Conservation (phyloP, 2,888 invertebrate genomes). For the Synergus japonicus region DNA sequence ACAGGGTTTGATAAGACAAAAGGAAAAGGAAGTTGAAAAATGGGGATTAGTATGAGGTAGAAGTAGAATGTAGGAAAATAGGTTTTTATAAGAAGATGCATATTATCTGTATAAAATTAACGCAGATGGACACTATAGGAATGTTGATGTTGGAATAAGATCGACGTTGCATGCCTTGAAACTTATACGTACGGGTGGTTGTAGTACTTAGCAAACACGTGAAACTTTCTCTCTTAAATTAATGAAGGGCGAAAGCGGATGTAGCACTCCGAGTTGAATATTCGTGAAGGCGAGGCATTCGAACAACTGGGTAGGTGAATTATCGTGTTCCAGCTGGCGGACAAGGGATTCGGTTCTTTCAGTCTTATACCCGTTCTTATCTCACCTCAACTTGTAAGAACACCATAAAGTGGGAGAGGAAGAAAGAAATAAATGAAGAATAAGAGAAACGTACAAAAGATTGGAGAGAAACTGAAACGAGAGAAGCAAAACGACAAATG, state of each 20-base stretch:
- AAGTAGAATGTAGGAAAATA: too few relatives aligned
- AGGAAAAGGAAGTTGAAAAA: too few relatives aligned
- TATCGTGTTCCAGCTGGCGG: conserved; percentile 32
- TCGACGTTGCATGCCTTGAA: not conserved
- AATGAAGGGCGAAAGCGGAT: conserved; percentile 38
- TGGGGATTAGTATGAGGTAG: too few relatives aligned
- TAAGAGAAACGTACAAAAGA: conserved; percentile 30
- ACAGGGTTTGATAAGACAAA: too few relatives aligned
- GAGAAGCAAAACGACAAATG: not conserved
- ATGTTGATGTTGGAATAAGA: not conserved
- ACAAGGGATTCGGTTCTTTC: conserved; percentile 35
- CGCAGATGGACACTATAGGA: not conserved
- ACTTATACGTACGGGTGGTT: not conserved
- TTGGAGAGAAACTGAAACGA: not conserved
- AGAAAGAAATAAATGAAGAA: conserved; percentile 21
- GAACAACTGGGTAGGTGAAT: conserved; percentile 39
- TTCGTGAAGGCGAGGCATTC: conserved; percentile 25
- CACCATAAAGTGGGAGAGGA: conserved; percentile 21
- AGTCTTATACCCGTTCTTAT: conserved; percentile 26
- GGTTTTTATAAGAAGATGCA: too few relatives aligned
- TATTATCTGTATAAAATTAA: not conserved
- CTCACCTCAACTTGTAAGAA: conserved; percentile 4
- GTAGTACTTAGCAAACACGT: conserved; percentile 10
- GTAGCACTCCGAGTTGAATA: conserved; percentile 34
- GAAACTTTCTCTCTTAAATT: conserved; percentile 32